Evolutionary conservation across 2,797 vertebrate species (phyloP), one percentile per base, ranked within the genome.

Genomic region (Tachyglossus aculeatus): DNA sequence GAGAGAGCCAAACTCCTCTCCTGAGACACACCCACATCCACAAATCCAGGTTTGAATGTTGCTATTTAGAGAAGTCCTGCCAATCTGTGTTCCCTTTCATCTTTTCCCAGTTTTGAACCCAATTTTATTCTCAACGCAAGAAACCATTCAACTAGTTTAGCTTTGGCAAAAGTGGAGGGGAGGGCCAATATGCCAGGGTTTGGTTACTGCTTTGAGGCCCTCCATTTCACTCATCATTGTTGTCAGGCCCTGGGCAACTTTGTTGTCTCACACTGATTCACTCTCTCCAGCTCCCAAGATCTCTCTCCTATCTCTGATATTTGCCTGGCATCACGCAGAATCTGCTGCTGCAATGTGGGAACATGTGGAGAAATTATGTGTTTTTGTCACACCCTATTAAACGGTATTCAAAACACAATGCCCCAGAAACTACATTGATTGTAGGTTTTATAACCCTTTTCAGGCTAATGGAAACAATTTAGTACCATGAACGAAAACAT

Each of bases 351-450:
- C 79, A 75, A 22, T 61, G 67, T 78, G 90, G 87, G 83, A 90
- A 89, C 88, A 88, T 87, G 89, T 90, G 89, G 88, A 83, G 81
- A 92, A 91, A 87, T 86, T 86, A 88, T 83, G 81, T 90, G 84
- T 80, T 90, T 90, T 89, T 91, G 88, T 90, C 88, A 89, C 83
- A 91, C 85, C 81, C 85, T 91, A 87, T 92, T 92, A 90, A 92
- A 90, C 1, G 33, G 81, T 90, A 90, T 91, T 91, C 89, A 89
- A 91, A 93, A 89, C 80, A 91, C 86, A 91, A 89, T 92, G 80
- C 87, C 83, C 76, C 83, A 89, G 86, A 92, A 93, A 91, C 85
- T 73, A 89, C 90, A 91, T 83, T 89, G 87, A 92, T 90, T 90
- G 81, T 88, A 85, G 82, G 78, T 92, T 93, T 91, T 91, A 89